Conservation (phyloP, 1,140 invertebrate species). For the Nephotettix cincticeps region DNA sequence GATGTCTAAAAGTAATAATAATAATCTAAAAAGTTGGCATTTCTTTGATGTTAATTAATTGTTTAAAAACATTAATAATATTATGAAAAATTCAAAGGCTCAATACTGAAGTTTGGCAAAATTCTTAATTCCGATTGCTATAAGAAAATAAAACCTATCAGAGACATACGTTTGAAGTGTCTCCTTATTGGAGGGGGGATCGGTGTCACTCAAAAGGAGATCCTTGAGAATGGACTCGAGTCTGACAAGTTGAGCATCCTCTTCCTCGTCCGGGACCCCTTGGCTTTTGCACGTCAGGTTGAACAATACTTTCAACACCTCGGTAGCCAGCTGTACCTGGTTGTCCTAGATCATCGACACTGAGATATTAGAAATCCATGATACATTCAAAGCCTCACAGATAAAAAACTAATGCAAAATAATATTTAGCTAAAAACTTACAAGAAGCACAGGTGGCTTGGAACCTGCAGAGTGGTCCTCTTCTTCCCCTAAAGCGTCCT, state of each 20-base stretch:
- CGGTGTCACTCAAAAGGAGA: constrained; percentile 64
- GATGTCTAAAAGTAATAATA: too few relatives aligned
- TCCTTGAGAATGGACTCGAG: constrained; percentile 71
- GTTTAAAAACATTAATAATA: too few relatives aligned
- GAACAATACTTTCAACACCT: constrained; percentile 88
- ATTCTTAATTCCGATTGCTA: too few relatives aligned
- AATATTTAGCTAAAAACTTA: too few relatives aligned
- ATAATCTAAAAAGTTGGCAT: too few relatives aligned
- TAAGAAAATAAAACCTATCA: too few relatives aligned
- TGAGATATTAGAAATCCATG: too few relatives aligned
- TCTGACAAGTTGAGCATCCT: constrained; percentile 69
- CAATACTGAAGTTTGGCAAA: too few relatives aligned
- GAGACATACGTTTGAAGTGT: background rate
- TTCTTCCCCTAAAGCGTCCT: constrained; percentile 44
- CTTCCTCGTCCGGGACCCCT: constrained; percentile 53
- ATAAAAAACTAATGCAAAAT: background rate
- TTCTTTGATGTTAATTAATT: too few relatives aligned
- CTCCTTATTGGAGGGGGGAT: constrained; percentile 38
- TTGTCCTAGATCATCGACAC: constrained; percentile 52
- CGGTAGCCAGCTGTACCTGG: constrained; percentile 70
- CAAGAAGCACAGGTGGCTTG: background rate
- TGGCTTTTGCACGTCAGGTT: constrained; percentile 51
- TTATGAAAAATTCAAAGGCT: too few relatives aligned
- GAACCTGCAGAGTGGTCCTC: background rate
- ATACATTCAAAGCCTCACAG: background rate